phyloP scores from a whole-genome alignment of 1,140 invertebrate genomes.

The Drosophila tropicalis region DNA sequence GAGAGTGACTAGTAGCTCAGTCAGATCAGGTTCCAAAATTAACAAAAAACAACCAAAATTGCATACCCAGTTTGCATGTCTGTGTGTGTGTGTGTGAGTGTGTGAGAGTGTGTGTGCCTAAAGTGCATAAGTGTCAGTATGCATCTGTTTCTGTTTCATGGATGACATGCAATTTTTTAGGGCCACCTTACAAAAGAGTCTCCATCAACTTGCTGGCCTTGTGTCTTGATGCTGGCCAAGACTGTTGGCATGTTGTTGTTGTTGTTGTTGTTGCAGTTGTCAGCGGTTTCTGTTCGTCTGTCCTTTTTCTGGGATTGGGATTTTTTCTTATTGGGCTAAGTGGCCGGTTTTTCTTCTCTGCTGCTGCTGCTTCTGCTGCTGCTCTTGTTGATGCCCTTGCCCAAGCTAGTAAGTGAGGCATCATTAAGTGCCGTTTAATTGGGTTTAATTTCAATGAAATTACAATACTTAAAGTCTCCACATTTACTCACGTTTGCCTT shows the following conservation, averaged over 20 bases:
- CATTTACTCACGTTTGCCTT: conserved; percentile 18
- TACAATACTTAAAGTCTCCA: conserved; percentile 10
- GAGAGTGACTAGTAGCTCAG: conserved; percentile 16
- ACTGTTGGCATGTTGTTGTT: not conserved
- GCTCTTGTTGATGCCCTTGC: conserved; percentile 37
- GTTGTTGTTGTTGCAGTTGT: conserved; percentile 10
- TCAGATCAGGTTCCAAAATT: conserved; percentile 64
- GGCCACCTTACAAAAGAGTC: conserved; percentile 46
- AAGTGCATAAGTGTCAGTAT: conserved; percentile 19
- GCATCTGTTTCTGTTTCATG: conserved; percentile 44
- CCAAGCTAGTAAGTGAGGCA: conserved; percentile 5
- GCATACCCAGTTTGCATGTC: conserved; percentile 40
- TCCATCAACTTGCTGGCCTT: conserved; percentile 67
- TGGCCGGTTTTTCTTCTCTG: conserved; percentile 13
- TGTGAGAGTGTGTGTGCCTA: conserved; percentile 12
- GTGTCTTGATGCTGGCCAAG: conserved; percentile 30
- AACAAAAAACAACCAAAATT: conserved; percentile 46
- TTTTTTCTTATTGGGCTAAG: conserved; percentile 1
- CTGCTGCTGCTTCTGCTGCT: conserved; percentile 38
- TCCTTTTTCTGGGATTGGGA: conserved; percentile 47
- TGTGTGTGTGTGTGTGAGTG: conserved; percentile 25
- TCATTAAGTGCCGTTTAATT: conserved; percentile 56
- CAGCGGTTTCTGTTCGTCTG: conserved; percentile 13
- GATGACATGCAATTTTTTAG: conserved; percentile 74
- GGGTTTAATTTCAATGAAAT: conserved; percentile 47